phyloP scores from a whole-genome alignment of 2,797 vertebrate species.

The Catostomus latipinnis region DNA sequence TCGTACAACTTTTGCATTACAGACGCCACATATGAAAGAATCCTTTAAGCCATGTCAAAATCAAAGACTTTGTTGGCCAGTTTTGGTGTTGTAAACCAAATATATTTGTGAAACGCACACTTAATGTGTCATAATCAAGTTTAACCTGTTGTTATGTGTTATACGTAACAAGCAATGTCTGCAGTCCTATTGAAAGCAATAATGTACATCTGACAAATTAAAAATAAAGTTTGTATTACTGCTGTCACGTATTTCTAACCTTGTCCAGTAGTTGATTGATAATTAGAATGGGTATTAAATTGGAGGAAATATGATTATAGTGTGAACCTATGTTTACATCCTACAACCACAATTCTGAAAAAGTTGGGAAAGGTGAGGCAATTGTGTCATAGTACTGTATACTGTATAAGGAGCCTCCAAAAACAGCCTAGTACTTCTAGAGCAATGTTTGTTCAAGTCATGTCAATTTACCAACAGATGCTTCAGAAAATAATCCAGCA shows the following conservation, averaged over 20 bases:
- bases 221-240: constrained; percentile 37
- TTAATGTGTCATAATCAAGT: constrained; percentile 41
- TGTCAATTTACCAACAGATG: no score
- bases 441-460: no score
- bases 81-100: constrained; percentile 45
- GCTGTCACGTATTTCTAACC: not conserved
- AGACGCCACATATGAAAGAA: no score
- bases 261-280: not conserved
- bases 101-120: constrained; percentile 33
- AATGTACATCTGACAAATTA: constrained; percentile 21
- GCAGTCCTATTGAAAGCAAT: not conserved
- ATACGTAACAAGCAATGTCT: not conserved
- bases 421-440: no score
- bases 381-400: no score
- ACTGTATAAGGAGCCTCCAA: no score
- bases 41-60: constrained; percentile 16
- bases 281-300: not conserved
- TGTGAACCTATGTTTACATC: not conserved
- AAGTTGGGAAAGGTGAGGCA: no score
- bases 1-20: not conserved
- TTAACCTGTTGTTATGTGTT: constrained; percentile 25
- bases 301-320: not conserved
- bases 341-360: no score
- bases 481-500: no score
- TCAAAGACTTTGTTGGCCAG: constrained; percentile 41